Conservation (phyloP, 2,113 vertebrate genomes). For the Sminthopsis crassicaudata region DNA sequence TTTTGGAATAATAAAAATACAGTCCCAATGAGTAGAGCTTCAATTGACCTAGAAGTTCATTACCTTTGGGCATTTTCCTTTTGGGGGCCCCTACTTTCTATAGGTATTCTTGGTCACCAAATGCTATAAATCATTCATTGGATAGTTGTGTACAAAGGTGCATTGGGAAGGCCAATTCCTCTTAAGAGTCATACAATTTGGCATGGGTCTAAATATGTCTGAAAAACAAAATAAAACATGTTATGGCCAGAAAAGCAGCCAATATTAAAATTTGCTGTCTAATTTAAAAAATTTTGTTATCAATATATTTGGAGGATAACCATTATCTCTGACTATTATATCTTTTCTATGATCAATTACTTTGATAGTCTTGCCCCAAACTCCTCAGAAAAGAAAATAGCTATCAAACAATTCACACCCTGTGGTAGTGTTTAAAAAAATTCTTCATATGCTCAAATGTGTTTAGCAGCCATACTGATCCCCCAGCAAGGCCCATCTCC, state of each 20-base stretch:
- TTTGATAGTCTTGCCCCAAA: slow-evolving; percentile 30
- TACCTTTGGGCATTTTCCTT: neutral
- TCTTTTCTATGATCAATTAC: slow-evolving; percentile 18
- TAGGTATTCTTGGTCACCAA: neutral
- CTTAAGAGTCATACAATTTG: neutral
- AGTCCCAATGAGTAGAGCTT: neutral
- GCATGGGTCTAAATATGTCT: neutral
- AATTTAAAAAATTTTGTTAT: slow-evolving; percentile 18
- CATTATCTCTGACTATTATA: slow-evolving; percentile 14
- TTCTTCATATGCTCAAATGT: slow-evolving; percentile 4
- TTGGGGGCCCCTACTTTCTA: slow-evolving; percentile 24
- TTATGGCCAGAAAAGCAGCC: neutral
- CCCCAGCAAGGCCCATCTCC: neutral
- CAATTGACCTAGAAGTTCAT: neutral
- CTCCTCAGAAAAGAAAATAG: slow-evolving; percentile 35
- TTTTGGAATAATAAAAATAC: neutral
- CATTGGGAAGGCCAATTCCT: neutral
- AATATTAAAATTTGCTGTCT: slow-evolving; percentile 8
- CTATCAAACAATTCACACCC: slow-evolving; percentile 47
- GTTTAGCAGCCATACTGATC: slow-evolving; percentile 30
- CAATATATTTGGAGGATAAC: slow-evolving; percentile 37
- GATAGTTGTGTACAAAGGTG: neutral
- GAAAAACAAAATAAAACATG: neutral
- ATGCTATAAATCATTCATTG: neutral
- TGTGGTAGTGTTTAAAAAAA: slow-evolving; percentile 51